Percentiles rank a stretch among this genome's conserved stretches.
Evolutionary conservation across 2,113 vertebrate genomes (phyloP).

Genomic region (Pelusios castaneus): DNA sequence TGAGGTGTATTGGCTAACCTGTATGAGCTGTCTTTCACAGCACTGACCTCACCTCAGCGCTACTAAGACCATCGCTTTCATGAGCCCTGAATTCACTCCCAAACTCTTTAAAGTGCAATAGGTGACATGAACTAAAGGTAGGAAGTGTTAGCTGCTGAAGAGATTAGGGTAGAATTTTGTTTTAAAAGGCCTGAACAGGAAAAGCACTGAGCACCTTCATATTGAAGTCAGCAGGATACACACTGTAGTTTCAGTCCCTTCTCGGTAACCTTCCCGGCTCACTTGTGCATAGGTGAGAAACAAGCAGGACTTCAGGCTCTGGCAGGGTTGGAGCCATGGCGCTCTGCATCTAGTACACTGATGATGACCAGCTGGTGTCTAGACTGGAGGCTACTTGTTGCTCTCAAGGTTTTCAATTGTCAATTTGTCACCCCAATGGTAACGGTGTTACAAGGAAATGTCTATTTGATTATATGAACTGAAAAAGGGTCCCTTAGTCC

Average conservation of each 20-base stretch:
- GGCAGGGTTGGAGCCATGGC: not conserved
- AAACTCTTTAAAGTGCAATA: not conserved
- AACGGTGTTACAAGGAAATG: not conserved
- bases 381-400: not conserved
- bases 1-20: fast-evolving
- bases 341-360: not conserved
- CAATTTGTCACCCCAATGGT: not conserved
- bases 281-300: not conserved
- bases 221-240: not conserved
- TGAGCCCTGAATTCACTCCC: not conserved
- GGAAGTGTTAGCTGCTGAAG: not conserved
- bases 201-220: not conserved
- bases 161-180: not conserved
- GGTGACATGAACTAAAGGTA: not conserved
- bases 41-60: not conserved
- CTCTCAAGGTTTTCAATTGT: not conserved
- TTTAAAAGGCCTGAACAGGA: not conserved
- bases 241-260: not conserved
- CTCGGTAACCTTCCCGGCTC: not conserved
- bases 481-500: not conserved
- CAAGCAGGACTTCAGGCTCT: not conserved
- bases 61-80: not conserved
- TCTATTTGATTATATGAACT: not conserved
- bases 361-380: not conserved
- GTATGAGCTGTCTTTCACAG: not conserved